phyloP scores from a whole-genome alignment of 2,888 invertebrate species.

The Callyntrura guangdongensis region DNA sequence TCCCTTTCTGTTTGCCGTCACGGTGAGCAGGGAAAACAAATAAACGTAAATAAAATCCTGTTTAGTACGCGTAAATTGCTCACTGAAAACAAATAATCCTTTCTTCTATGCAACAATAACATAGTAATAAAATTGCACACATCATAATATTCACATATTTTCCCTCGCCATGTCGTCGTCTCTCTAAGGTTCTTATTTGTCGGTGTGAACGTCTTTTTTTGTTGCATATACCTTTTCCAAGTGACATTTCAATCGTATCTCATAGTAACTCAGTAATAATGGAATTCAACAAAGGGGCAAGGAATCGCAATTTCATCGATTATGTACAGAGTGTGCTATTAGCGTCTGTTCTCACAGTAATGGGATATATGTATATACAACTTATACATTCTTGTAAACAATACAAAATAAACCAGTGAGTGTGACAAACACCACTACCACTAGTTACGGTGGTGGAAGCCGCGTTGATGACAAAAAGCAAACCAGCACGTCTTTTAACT shows the following conservation, averaged over 20 bases:
- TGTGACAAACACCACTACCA: not conserved
- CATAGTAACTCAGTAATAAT: not conserved
- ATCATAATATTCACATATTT: constrained; percentile 20
- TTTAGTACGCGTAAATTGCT: constrained; percentile 47
- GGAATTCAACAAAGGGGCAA: not conserved
- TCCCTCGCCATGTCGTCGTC: not conserved
- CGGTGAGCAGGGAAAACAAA: constrained; percentile 40
- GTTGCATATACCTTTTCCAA: not conserved
- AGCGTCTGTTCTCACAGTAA: not conserved
- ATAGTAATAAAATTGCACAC: constrained; percentile 47
- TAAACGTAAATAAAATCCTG: constrained; percentile 55
- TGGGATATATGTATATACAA: no score
- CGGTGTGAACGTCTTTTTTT: not conserved
- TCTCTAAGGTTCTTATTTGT: not conserved
- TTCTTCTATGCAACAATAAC: not conserved
- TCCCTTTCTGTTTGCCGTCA: constrained; percentile 16
- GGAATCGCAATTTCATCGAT: constrained; percentile 12
- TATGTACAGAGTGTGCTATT: not conserved
- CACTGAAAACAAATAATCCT: constrained; percentile 45
- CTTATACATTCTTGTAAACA: not conserved
- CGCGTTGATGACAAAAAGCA: not conserved
- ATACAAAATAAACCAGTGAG: not conserved
- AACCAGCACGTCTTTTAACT: constrained; percentile 6
- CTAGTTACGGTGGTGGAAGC: not conserved
- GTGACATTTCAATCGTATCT: constrained; percentile 24